Percentiles rank a stretch among this genome's conserved stretches.
These are phyloP conservation scores for Acleris laterana DNA, from an alignment of 2,888 invertebrate genomes.

Conservation along the genomic window DNA sequence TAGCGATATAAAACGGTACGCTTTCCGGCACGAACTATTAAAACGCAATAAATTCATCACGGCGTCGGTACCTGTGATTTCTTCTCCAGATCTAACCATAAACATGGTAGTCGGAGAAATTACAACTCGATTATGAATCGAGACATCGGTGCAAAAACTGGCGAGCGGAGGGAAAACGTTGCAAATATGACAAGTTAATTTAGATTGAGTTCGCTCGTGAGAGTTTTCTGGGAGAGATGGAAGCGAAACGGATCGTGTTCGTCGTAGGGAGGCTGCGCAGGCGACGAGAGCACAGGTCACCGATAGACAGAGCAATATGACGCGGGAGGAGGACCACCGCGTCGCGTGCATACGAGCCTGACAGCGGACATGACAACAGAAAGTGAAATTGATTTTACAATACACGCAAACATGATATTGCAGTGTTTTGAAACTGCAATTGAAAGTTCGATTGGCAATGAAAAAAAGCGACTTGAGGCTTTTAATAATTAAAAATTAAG, in stretches of 20 bases:
- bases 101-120: conserved; percentile 55
- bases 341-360: conserved; percentile 49
- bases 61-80: conserved; percentile 44
- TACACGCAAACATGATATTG: conserved; percentile 24
- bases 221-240: conserved; percentile 67
- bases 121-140: conserved; percentile 60
- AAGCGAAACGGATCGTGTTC: conserved; percentile 66
- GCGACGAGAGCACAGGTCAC: conserved; percentile 56
- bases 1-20: conserved; percentile 57
- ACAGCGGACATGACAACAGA: conserved; percentile 55
- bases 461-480: conserved; percentile 3
- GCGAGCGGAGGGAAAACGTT: conserved; percentile 59
- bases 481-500: conserved; percentile 22
- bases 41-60: conserved; percentile 64
- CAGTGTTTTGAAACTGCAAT: conserved; percentile 30
- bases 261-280: conserved; percentile 3
- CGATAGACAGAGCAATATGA: conserved; percentile 43
- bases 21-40: conserved; percentile 62
- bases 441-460: conserved; percentile 25
- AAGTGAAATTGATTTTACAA: conserved; percentile 58
- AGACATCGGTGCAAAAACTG: conserved; percentile 57
- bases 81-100: conserved; percentile 52
- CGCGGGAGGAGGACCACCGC: conserved; percentile 38
- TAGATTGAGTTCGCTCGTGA: conserved; percentile 68
- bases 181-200: conserved; percentile 77